A percentile compares a stretch with the other conserved stretches of the same genome.
These are phyloP conservation scores for Pachyramphus minor DNA, from an alignment of 2,113 vertebrate genomes.

Conservation along the genomic window DNA sequence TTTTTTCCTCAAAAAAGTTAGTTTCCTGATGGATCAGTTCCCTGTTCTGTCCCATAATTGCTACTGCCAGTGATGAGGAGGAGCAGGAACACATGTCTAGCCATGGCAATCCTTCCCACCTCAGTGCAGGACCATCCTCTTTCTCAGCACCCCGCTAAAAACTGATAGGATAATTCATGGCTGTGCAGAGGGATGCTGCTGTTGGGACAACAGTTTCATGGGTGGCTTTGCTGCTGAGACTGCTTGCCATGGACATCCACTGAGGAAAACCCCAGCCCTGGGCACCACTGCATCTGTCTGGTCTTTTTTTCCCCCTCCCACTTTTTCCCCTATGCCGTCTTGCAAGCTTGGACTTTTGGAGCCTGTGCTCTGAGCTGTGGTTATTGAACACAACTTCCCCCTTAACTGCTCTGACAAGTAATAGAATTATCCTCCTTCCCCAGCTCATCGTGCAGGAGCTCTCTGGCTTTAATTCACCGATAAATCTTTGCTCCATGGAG, in stretches of 20 bases:
- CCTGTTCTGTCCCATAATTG: background rate
- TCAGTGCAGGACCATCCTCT: background rate
- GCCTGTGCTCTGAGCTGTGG: background rate
- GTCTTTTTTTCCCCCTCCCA: background rate
- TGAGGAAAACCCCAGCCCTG: background rate
- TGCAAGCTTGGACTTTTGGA: background rate
- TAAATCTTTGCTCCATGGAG: conserved; percentile 10
- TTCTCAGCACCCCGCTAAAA: background rate
- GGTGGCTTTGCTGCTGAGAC: background rate
- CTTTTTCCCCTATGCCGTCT: background rate
- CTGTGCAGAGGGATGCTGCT: background rate
- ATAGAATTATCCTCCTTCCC: conserved; percentile 45
- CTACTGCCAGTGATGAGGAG: background rate
- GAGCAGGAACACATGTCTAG: background rate
- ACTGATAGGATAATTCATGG: accelerated
- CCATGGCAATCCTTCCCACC: background rate
- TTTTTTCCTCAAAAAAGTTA: background rate
- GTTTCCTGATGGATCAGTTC: background rate
- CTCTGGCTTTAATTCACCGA: background rate
- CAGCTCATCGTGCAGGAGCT: background rate
- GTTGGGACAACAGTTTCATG: too few species aligned
- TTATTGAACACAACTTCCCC: conserved; percentile 11
- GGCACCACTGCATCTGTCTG: background rate
- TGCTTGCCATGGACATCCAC: background rate
- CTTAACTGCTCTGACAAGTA: background rate